A percentile compares a stretch with the other conserved stretches of the same genome.
Evolutionary conservation across 1,140 invertebrate genomes (phyloP).

Genomic region (Wasmannia auropunctata): DNA sequence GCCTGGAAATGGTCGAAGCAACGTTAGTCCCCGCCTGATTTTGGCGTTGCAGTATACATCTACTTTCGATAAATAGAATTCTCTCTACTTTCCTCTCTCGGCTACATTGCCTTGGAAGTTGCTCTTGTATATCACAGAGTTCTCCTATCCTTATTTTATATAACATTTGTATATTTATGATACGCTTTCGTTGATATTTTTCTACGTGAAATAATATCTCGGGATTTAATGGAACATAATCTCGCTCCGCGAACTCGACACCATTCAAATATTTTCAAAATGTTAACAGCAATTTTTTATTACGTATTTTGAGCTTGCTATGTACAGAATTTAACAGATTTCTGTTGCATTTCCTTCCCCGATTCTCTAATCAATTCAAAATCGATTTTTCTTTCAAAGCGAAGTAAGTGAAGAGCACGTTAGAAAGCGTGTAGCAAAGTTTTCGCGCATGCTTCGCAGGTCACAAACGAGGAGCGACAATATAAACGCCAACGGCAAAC

Average conservation of each 20-base stretch:
- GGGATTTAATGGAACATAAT: not conserved
- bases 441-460: conserved; percentile 29
- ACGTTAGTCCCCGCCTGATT: conserved; percentile 35
- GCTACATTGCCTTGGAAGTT: not conserved
- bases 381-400: not conserved
- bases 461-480: conserved; percentile 20
- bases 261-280: conserved; percentile 2
- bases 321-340: not conserved
- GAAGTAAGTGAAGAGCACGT: not conserved
- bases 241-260: not conserved
- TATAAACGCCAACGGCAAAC: not conserved
- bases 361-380: not conserved
- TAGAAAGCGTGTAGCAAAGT: not conserved
- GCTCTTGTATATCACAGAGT: not conserved
- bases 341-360: not conserved
- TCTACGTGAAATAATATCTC: not conserved
- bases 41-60: not conserved
- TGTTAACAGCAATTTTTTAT: not conserved
- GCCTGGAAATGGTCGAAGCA: conserved; percentile 36
- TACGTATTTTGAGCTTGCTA: not conserved
- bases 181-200: not conserved
- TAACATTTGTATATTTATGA: not conserved
- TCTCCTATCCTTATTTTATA: not conserved
- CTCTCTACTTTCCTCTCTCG: not conserved
- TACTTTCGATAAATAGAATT: conserved; percentile 28